Evolutionary conservation across 2,797 vertebrate species (phyloP).

Genomic region (Heliangelus exortis): DNA sequence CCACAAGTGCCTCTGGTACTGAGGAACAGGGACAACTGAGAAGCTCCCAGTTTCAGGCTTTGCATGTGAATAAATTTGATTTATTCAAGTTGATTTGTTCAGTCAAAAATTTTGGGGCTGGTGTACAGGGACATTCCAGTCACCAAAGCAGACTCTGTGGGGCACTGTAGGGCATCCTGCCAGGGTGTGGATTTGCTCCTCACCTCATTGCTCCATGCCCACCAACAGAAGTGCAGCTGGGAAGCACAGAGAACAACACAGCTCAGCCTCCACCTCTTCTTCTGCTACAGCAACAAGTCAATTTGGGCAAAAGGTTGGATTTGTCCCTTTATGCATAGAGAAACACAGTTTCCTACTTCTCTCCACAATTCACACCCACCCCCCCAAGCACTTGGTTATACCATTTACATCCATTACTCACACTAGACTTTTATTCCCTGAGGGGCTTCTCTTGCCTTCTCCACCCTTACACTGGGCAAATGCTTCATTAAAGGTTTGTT

Average conservation of each 20-base stretch:
- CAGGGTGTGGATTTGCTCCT: not conserved
- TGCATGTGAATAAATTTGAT: not conserved
- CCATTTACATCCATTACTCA: not conserved
- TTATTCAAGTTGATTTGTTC: not conserved
- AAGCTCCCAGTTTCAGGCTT: not conserved
- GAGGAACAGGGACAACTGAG: not conserved
- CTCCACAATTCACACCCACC: fast-evolving
- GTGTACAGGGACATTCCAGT: not conserved
- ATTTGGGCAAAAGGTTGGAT: not conserved
- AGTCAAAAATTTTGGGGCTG: not conserved
- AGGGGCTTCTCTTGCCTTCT: not conserved
- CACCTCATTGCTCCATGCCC: fast-evolving
- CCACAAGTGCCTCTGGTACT: not conserved
- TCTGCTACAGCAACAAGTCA: not conserved
- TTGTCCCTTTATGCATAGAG: not conserved
- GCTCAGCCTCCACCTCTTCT: not conserved
- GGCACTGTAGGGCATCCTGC: not conserved
- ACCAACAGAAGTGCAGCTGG: not conserved
- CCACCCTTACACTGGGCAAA: not conserved
- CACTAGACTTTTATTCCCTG: not conserved
- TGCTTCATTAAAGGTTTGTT: not conserved
- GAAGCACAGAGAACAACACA: not conserved
- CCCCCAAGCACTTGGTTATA: not conserved
- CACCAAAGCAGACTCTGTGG: not conserved
- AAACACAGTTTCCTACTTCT: not conserved